Evolutionary conservation across 2,797 vertebrate genomes (phyloP).

Genomic region (Tympanoctomys barrerae): DNA sequence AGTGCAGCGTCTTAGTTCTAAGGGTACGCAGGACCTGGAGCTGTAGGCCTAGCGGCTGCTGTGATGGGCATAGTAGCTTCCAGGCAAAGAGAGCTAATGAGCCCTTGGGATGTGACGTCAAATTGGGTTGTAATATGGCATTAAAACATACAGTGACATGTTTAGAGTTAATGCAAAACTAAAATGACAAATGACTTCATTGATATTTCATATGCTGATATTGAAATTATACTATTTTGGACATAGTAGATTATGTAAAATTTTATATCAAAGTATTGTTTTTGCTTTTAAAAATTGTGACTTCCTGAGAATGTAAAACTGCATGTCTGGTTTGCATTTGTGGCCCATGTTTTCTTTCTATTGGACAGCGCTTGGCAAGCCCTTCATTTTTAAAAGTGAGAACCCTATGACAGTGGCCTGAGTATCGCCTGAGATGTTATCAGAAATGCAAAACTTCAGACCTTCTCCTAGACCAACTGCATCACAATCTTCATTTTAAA

Average conservation of each 20-base stretch:
- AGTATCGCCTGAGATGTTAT: background rate
- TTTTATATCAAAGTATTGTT: background rate
- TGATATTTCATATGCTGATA: background rate
- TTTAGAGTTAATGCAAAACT: background rate
- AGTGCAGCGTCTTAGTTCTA: background rate
- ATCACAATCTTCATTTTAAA: background rate
- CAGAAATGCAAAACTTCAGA: background rate
- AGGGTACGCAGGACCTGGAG: too few species aligned
- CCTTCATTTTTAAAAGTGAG: background rate
- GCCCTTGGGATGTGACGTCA: background rate
- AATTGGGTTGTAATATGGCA: background rate
- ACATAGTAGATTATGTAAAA: background rate
- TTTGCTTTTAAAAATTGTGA: background rate
- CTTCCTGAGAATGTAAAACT: background rate
- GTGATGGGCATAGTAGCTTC: background rate
- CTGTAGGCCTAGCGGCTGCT: rapidly evolving
- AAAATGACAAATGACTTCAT: background rate
- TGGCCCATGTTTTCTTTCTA: background rate
- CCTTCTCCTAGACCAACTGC: background rate
- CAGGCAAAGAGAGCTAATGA: background rate
- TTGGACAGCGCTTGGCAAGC: background rate
- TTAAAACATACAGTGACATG: background rate
- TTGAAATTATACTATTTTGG: background rate
- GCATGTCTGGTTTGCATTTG: background rate
- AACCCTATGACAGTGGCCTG: background rate